Base-by-base conservation (phyloP, 2,113 vertebrate genomes). In the Corydoras maculifer region DNA sequence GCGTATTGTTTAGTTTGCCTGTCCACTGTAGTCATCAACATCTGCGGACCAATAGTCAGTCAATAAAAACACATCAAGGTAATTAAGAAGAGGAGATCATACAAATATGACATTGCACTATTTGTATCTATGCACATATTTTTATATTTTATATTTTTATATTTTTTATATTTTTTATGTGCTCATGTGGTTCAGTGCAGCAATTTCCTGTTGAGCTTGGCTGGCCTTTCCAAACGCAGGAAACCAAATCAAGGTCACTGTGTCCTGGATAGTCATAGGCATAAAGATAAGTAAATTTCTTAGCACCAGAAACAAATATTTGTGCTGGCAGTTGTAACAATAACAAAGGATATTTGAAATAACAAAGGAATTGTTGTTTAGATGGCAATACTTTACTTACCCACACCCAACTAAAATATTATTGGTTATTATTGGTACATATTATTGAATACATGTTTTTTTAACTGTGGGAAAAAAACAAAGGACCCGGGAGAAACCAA, bases 1-100 rank as follows among this genome's bases (percentile, higher is more conserved):
- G 61, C 68, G 62, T 72, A 78, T 75, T 78, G 62, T 78, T 78
- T 78, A 73, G 73, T 72, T 78, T 69, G 73, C 30, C 35, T 62
- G 61, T 65, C 18, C 48, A 48, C 65, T 66, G 58, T 8, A 35
- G 69, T 72, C 66, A 49, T 75, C 31, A 58, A 60, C 61, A 58
- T 25, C 69, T 62, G 48, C 57, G 58, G 31, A 60, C 72, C 61
- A 57, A 73, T 73, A 72, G 62, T 70, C 55, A 70, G 50, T 61
- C 69, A 65, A 75, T 32, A 43, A 73, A 73, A 75, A 70, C 54
- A 75, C 69, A 77, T 80, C 69, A 62, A 48, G 55, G 43, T 10
- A 59, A 74, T 62, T 58, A 69, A 71, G 62, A 62, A 64, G 61
- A 62, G 55, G 62, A 71, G 49, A 75, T 78, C 77, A 78, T 62